These are phyloP conservation scores for Tyrannus savana DNA, from an alignment of 2,113 vertebrate genomes.

Conservation along the genomic window DNA sequence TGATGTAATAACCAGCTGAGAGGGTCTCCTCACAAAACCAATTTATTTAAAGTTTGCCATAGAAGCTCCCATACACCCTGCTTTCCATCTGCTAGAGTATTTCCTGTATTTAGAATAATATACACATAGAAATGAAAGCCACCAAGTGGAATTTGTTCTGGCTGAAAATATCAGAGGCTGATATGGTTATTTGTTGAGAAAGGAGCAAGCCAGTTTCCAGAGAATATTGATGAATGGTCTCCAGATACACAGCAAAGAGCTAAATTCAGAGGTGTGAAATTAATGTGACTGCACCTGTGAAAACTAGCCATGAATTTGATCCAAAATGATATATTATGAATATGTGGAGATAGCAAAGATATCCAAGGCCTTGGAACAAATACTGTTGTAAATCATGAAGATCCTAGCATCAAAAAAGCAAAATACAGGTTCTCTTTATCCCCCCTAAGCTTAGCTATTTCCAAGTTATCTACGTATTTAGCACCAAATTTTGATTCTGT, in stretches of 20 bases:
- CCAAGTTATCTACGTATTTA: not conserved
- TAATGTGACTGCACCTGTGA: slow-evolving; percentile 31
- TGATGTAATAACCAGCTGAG: slow-evolving; percentile 22
- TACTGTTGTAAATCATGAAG: not conserved
- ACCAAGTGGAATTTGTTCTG: slow-evolving; percentile 42
- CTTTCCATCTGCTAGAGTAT: slow-evolving; percentile 7
- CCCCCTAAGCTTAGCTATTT: not conserved
- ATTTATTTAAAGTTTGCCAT: slow-evolving; percentile 50
- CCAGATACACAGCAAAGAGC: slow-evolving; percentile 32
- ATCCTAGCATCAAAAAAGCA: not conserved
- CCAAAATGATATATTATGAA: slow-evolving; percentile 3
- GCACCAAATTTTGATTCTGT: not conserved
- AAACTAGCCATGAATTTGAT: slow-evolving; percentile 22
- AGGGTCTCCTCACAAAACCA: slow-evolving; percentile 21
- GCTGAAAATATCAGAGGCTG: slow-evolving; percentile 30
- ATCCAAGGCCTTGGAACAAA: not conserved
- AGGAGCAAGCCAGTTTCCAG: not conserved
- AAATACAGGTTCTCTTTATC: not conserved
- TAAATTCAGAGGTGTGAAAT: slow-evolving; percentile 56
- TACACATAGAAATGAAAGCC: slow-evolving; percentile 32
- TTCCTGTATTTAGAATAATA: slow-evolving; percentile 42
- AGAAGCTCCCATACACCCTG: not conserved
- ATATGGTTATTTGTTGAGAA: slow-evolving; percentile 36
- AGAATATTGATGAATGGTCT: slow-evolving; percentile 49
- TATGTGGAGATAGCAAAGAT: not conserved